Evolutionary conservation across 1,140 invertebrate genomes (phyloP), one percentile per base, ranked within the genome.

Genomic region (Antheraea mylitta): DNA sequence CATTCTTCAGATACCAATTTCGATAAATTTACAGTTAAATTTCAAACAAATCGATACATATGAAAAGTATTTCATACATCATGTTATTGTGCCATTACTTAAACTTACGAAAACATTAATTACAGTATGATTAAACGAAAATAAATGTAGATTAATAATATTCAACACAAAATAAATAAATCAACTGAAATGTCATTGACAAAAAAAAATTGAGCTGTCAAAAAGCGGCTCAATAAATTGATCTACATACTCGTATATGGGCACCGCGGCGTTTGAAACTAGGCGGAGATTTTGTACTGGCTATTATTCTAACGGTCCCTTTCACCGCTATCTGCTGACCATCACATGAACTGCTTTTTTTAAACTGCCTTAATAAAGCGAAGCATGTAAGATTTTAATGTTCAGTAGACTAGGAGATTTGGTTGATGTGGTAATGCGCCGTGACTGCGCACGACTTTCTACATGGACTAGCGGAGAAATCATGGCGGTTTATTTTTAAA

Each of bases 351-450:
- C 86, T 85, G 85, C 82, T 88, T 89, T 91, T 61, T 86, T 81
- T 79, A 81, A 86, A 85, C 77, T 86, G 81, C 83, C 81, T 91
- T 88, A 88, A 88, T 89, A 90, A 89, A 90, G 81, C 81, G 84
- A 83, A 82, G 80, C 85, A 86, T 88, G 84, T 88, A 85, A 88
- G 81, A 90, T 86, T 90, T 87, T 91, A 89, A 91, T 89, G 89
- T 83, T 74, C 78, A 84, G 75, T 82, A 69, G 67, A 75, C 68
- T 68, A 76, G 69, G 79, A 89, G 88, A 92, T 91, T 90, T 85
- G 75, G 83, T 83, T 82, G 79, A 81, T 80, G 82, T 72, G 89
- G 90, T 92, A 90, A 90, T 89, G 71, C 80, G 68, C 71, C 88
- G 83, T 90, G 89, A 89, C 87, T 79, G 69, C 70, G 79, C 86